phyloP scores from a whole-genome alignment of 2,888 invertebrate genomes.

The Embidobia sp. region DNA sequence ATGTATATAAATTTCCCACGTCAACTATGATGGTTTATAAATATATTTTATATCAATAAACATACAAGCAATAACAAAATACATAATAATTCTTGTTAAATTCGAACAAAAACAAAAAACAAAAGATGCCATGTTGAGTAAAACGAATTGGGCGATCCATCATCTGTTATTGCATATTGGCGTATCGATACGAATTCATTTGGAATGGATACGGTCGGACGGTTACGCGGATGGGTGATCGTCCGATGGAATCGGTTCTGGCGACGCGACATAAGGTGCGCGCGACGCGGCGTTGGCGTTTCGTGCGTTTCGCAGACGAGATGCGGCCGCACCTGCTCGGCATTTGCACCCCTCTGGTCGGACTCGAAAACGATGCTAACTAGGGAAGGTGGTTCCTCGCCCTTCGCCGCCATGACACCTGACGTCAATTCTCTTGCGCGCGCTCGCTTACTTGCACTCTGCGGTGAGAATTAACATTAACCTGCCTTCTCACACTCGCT shows the following conservation, averaged over 20 bases:
- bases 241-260: conserved; percentile 20
- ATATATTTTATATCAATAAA: too few species aligned
- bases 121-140: too few species aligned
- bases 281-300: conserved; percentile 24
- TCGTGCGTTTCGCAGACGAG: conserved; percentile 58
- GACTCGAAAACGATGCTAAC: conserved; percentile 78
- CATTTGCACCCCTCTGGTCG: conserved; percentile 75
- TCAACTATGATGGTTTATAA: too few species aligned
- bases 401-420: conserved; percentile 75
- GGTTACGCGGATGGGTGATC: conserved; percentile 30
- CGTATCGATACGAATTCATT: conserved; percentile 1
- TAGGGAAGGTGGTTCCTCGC: conserved; percentile 70
- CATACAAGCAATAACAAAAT: too few species aligned
- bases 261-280: conserved; percentile 63
- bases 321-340: conserved; percentile 74
- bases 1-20: too few species aligned
- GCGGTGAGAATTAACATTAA: conserved; percentile 78
- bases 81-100: too few species aligned
- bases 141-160: too few species aligned
- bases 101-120: too few species aligned
- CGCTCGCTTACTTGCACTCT: conserved; percentile 53
- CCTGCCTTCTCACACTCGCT: conserved; percentile 76
- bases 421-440: conserved; percentile 70
- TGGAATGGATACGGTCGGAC: conserved; percentile 12
- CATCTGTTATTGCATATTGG: too few species aligned